Percentiles rank a stretch among this genome's conserved stretches.
phyloP scores from a whole-genome alignment of 23 tunicate genomes.

The Ciona savignyi region DNA sequence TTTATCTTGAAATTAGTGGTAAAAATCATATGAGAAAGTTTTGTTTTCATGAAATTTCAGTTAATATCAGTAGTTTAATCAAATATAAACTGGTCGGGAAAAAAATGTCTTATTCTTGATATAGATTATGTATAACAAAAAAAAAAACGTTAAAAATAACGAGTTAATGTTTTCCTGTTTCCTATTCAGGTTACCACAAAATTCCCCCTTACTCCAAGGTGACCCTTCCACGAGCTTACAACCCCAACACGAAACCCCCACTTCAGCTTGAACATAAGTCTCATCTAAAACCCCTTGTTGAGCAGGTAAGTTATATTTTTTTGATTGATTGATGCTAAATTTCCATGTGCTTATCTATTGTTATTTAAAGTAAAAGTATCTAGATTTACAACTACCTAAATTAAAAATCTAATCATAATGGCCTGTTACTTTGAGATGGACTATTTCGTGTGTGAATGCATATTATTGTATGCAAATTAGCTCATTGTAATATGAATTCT shows the following conservation, averaged over 20 bases:
- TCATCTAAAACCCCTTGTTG: not conserved
- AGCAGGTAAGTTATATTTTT: no score
- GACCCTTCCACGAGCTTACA: constrained; percentile 16
- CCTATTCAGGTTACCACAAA: constrained; percentile 65
- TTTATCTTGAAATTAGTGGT: not conserved
- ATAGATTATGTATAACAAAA: not conserved
- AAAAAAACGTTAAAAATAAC: no score
- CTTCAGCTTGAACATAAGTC: constrained; percentile 5
- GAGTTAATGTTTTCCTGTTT: not conserved
- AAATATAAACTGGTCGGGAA: not conserved
- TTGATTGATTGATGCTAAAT: no score
- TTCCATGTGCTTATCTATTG: no score
- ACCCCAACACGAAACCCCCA: not conserved
- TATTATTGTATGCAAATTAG: no score
- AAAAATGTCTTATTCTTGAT: not conserved
- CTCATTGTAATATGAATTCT: no score
- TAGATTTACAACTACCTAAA: no score
- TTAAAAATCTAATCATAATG: no score
- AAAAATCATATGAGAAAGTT: not conserved
- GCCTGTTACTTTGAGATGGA: no score
- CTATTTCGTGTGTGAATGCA: no score
- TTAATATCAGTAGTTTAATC: not conserved
- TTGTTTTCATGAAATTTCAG: not conserved
- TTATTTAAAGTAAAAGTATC: no score
- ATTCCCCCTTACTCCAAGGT: constrained; percentile 42